Percentiles rank a stretch among this genome's conserved stretches.
These are phyloP conservation scores for Cantharis lateralis DNA, from an alignment of 2,888 invertebrate genomes.

Conservation along the genomic window DNA sequence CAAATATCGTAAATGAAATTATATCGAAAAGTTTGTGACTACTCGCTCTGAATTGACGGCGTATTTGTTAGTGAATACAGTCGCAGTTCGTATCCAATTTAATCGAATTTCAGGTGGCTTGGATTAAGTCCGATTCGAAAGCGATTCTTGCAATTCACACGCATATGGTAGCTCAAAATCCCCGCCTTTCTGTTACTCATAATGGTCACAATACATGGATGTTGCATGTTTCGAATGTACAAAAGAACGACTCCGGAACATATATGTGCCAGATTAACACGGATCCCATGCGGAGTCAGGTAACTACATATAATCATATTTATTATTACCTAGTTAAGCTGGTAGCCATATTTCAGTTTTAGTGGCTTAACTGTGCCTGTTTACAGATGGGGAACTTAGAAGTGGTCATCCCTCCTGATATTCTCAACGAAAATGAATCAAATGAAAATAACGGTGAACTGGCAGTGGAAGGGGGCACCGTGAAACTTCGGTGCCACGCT, in stretches of 20 bases:
- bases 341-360: slow-evolving; percentile 19
- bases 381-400: slow-evolving; percentile 82
- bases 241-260: slow-evolving; percentile 88
- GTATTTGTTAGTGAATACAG: slow-evolving; percentile 41
- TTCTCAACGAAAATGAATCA: slow-evolving; percentile 73
- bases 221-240: slow-evolving; percentile 86
- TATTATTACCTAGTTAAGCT: slow-evolving; percentile 22
- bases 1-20: slow-evolving; percentile 50
- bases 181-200: slow-evolving; percentile 84
- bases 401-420: slow-evolving; percentile 87
- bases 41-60: slow-evolving; percentile 31
- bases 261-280: slow-evolving; percentile 96
- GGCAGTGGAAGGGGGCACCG: slow-evolving; percentile 78
- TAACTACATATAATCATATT: slow-evolving; percentile 51
- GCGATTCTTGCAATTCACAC: slow-evolving; percentile 88
- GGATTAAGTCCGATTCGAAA: slow-evolving; percentile 91
- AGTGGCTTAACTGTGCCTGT: slow-evolving; percentile 22
- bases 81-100: slow-evolving; percentile 35
- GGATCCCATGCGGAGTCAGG: slow-evolving; percentile 88
- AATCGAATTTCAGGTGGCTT: slow-evolving; percentile 73
- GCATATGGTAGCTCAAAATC: slow-evolving; percentile 87
- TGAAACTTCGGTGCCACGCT: slow-evolving; percentile 76
- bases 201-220: slow-evolving; percentile 95
- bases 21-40: slow-evolving; percentile 40
- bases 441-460: slow-evolving; percentile 74